A percentile compares a stretch with the other conserved stretches of the same genome.
These are phyloP conservation scores for Apeltes quadracus DNA, from an alignment of 2,113 vertebrate genomes.

Conservation along the genomic window DNA sequence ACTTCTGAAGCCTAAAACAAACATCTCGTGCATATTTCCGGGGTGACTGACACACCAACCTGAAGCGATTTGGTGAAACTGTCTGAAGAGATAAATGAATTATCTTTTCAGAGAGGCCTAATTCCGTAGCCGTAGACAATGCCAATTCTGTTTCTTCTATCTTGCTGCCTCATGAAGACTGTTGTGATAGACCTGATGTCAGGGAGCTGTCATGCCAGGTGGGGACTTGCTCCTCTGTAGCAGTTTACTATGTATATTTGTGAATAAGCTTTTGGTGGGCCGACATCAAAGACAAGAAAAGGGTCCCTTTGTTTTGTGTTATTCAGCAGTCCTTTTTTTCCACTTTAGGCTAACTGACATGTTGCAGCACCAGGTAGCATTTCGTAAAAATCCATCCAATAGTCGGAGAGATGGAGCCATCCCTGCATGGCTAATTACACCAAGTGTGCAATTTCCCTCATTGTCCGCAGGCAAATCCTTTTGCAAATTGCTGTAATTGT, in stretches of 20 bases:
- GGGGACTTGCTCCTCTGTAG: not conserved
- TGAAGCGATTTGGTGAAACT: not conserved
- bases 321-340: not conserved
- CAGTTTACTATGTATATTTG: not conserved
- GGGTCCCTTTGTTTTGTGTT: not conserved
- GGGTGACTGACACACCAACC: slow-evolving; percentile 22
- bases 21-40: slow-evolving; percentile 2
- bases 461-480: not conserved
- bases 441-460: not conserved
- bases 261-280: not conserved
- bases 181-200: not conserved
- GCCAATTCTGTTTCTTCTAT: not conserved
- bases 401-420: not conserved
- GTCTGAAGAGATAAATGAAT: not conserved
- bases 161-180: not conserved
- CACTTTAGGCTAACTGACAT: not conserved
- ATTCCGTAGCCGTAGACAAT: not conserved
- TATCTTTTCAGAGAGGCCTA: slow-evolving; percentile 9
- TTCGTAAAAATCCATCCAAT: not conserved
- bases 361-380: not conserved
- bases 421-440: not conserved
- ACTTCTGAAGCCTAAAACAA: slow-evolving; percentile 26
- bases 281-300: not conserved
- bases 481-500: not conserved
- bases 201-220: not conserved